Base-by-base conservation (phyloP, 2,113 vertebrate genomes). In the Platichthys stellatus region DNA sequence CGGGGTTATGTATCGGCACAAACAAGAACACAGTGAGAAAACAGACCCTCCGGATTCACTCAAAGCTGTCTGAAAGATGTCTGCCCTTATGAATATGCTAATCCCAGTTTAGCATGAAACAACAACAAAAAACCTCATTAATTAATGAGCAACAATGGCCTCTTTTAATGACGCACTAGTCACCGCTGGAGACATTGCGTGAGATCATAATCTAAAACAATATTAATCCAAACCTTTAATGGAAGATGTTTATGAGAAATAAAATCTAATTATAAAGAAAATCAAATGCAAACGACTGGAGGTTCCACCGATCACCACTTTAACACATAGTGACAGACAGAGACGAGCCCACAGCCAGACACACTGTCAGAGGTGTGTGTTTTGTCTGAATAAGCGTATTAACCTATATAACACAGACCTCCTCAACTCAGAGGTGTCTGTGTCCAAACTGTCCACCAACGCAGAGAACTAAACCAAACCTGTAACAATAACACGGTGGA, bases 1-100 rank as follows among this genome's bases (percentile, higher is more conserved):
- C 85, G 74, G 90, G 92, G 90, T 93, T 93, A 91, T 88, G 92
- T 92, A 90, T 90, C 78, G 79, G 83, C 83, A 88, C 86, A 92
- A 91, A 92, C 88, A 90, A 89, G 86, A 89, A 88, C 86, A 86
- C 86, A 87, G 89, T 73, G 89, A 89, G 82, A 90, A 93, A 94
- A 92, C 92, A 93, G 91, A 89, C 80, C 76, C 66, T 72, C 81
- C 86, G 84, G 83, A 90, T 92, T 92, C 82, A 73, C 67, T 91
- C 77, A 93, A 94, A 94, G 91, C 92, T 94, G 92, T 93, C 87
- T 90, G 88, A 94, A 93, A 93, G 90, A 93, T 94, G 92, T 91
- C 89, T 69, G 75, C 73, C 88, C 93, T 94, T 92, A 94, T 95
- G 94, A 94, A 95, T 94, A 95, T 95, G 94, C 86, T 94, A 94